phyloP scores from a whole-genome alignment of 1,140 invertebrate species.

The Ctenoplectra terminalis region DNA sequence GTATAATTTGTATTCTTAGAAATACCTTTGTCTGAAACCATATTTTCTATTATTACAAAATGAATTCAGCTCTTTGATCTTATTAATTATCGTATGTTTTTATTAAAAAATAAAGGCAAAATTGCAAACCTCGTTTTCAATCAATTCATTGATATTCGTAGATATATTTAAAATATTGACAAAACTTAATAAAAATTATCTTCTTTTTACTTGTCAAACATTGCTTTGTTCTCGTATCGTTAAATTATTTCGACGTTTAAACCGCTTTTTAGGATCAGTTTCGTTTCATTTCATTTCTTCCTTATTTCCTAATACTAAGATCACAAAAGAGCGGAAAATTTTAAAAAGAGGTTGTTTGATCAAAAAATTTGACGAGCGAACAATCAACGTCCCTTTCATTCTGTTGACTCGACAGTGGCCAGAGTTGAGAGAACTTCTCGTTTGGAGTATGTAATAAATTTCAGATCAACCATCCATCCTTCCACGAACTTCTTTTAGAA shows the following conservation, averaged over 20 bases:
- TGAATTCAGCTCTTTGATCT: no score
- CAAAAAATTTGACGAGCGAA: slow-evolving; percentile 11
- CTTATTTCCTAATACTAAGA: neutral
- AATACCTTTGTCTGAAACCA: no score
- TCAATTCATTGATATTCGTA: no score
- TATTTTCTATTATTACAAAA: no score
- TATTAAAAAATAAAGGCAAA: no score
- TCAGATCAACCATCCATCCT: slow-evolving; percentile 36
- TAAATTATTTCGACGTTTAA: neutral
- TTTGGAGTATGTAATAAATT: slow-evolving; percentile 53
- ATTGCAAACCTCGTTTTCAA: no score
- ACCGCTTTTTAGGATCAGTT: neutral
- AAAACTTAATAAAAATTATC: no score
- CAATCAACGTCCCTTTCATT: neutral
- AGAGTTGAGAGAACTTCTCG: neutral
- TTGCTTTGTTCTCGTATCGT: no score
- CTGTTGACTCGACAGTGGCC: neutral
- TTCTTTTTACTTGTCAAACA: no score
- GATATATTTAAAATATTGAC: no score
- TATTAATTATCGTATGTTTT: no score
- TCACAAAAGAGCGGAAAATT: neutral
- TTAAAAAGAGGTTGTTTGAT: slow-evolving; percentile 3
- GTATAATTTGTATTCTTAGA: no score
- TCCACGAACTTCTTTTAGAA: slow-evolving; percentile 25
- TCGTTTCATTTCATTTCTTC: neutral